Conservation (phyloP, 2,797 vertebrate species). For the Tenualosa thibaudeaui region DNA sequence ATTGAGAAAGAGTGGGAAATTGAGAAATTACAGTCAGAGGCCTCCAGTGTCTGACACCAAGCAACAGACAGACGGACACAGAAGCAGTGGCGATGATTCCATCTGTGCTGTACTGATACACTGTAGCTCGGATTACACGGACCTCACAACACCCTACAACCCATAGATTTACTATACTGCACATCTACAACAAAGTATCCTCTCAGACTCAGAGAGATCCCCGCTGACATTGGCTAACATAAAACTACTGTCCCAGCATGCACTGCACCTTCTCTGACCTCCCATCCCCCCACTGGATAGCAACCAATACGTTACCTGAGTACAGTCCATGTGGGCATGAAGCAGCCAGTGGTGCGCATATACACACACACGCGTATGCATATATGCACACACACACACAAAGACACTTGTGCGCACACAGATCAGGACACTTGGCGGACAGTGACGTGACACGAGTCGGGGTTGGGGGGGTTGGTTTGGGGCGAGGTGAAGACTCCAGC, state of each 20-base stretch:
- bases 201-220: not conserved
- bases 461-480: too few species aligned
- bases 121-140: not conserved
- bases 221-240: not conserved
- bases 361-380: slow-evolving; percentile 37
- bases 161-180: not conserved
- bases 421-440: slow-evolving; percentile 51
- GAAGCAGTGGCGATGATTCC: slow-evolving; percentile 31
- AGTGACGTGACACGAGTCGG: slow-evolving; percentile 37
- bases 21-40: slow-evolving; percentile 32
- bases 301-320: slow-evolving; percentile 35
- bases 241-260: not conserved
- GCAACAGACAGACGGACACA: not conserved
- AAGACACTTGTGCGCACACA: slow-evolving; percentile 14
- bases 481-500: not conserved
- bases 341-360: slow-evolving; percentile 42
- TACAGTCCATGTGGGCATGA: slow-evolving; percentile 45
- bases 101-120: not conserved
- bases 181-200: not conserved
- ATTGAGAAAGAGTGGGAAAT: not conserved
- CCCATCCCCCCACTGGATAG: not conserved
- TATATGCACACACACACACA: slow-evolving; percentile 16
- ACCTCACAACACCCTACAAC: not conserved
- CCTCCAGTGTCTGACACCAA: not conserved
- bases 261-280: not conserved